Base-by-base conservation (phyloP, 1,140 invertebrate genomes). In the Trichonephila inaurata region DNA sequence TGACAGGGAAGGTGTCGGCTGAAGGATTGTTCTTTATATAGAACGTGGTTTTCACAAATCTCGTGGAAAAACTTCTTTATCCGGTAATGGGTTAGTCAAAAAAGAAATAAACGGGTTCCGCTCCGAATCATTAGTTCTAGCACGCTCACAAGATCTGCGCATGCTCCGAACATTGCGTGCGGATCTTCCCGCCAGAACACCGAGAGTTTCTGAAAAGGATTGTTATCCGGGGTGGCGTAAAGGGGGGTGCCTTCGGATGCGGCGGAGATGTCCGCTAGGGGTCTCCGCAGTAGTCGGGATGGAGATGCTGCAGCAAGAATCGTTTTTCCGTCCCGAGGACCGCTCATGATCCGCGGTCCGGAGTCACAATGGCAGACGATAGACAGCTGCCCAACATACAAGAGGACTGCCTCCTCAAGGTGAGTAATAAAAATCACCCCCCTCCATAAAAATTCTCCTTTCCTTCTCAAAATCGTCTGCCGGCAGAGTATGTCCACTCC, bases 381-480 rank as follows among this genome's bases (percentile, higher is more conserved):
- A 40, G 93, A 87, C 93, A 89, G 72, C 81, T 94, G 93, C 93
- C 93, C 40, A 94, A 94, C 64, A 94, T 94, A 44, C 93, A 94
- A 51, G 93, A 94, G 81, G 93, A 94, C 19, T 94, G 93, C 24
- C 88, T 94, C 69, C 88, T 94, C 72, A 94, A 94, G 93, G 93
- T 94, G 66, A 69, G 88, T 77, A 40, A 33, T 33, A 28, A 77
- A 2, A 14, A 18, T 4, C 14, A 14, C 21, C 7, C 21, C 14
- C 4, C 18, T 28, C 6, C 0, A 33, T 14, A 33, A 87, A 87
- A 87, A 33, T 12, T 0, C 3, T 8, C 24, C 19, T 28, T 60
- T 60, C 62, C 33, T 28, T 21, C n/a, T 10, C 21, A 60, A 16
- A 85, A 85, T 18, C 44, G 24, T 60, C 44, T 60, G 24, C 58